Evolutionary conservation across 1,140 invertebrate genomes (phyloP).

Genomic region (Contarinia nasturtii): DNA sequence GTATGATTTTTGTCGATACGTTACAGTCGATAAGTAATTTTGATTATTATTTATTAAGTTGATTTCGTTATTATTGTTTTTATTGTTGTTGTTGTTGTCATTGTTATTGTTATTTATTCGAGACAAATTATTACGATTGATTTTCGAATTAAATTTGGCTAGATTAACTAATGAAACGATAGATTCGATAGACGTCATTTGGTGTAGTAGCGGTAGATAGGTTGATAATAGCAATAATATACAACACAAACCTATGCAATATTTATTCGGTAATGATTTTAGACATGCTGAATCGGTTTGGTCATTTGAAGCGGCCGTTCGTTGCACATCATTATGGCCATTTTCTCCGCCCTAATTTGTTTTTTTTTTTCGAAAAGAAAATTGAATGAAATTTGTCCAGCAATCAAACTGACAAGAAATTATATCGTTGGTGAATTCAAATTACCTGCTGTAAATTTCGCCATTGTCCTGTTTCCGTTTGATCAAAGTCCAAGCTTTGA

Average conservation of each 20-base stretch:
- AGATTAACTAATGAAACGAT: background rate
- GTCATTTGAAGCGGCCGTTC: constrained; percentile 2
- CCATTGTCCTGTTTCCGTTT: constrained; percentile 17
- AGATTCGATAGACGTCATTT: background rate
- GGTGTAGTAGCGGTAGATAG: constrained; percentile 1
- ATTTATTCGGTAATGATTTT: constrained; percentile 9
- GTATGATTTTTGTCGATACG: background rate
- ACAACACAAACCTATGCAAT: constrained; percentile 23
- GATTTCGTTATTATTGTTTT: background rate
- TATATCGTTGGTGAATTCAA: background rate
- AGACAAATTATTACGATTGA: background rate
- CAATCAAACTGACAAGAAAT: background rate
- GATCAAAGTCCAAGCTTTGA: background rate
- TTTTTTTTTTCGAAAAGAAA: background rate
- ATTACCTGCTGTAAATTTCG: constrained; percentile 23
- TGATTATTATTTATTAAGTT: background rate
- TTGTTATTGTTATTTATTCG: background rate
- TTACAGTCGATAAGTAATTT: background rate
- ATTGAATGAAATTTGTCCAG: background rate
- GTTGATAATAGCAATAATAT: constrained; percentile 17
- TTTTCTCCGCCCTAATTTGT: constrained; percentile 16
- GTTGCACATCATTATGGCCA: constrained; percentile 8
- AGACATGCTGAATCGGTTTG: constrained; percentile 4
- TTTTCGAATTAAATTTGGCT: constrained; percentile 1
- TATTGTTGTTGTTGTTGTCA: background rate